A percentile compares a stretch with the other conserved stretches of the same genome.
Conservation (phyloP, 2,888 invertebrate species). For the Calliscelio sp. region DNA sequence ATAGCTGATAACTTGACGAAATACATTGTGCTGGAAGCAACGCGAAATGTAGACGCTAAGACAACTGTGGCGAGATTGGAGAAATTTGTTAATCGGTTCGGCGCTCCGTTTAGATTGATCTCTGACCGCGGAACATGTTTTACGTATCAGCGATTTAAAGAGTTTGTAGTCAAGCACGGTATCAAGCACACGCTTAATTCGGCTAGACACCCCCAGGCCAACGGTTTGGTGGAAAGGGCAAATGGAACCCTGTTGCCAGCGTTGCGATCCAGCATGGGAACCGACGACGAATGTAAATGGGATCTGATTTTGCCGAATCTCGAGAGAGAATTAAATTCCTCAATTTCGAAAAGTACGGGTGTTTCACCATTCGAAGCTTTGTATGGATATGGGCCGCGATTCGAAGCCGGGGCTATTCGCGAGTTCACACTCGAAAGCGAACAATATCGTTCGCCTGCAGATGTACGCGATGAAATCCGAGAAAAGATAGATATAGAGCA, state of each 20-base stretch:
- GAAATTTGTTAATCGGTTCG: constrained; percentile 48
- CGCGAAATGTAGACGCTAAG: background rate
- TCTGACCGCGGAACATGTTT: constrained; percentile 66
- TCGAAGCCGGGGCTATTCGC: too few species aligned
- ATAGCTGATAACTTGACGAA: constrained; percentile 71
- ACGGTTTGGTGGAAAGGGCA: constrained; percentile 40
- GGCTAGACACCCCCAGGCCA: constrained; percentile 54
- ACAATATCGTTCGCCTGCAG: too few species aligned
- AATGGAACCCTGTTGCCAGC: constrained; percentile 30
- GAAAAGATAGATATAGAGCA: too few species aligned
- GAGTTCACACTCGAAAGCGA: too few species aligned
- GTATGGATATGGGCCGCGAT: constrained; percentile 42
- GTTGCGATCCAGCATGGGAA: too few species aligned
- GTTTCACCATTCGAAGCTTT: constrained; percentile 50
- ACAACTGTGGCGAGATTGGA: background rate
- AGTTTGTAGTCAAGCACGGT: constrained; percentile 52
- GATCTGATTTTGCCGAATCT: constrained; percentile 1
- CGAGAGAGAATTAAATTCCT: constrained; percentile 41
- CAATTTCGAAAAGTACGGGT: constrained; percentile 42
- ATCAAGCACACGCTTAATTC: constrained; percentile 29
- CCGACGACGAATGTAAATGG: too few species aligned
- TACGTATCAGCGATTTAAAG: constrained; percentile 53
- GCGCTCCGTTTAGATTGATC: constrained; percentile 58
- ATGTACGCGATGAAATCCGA: too few species aligned
- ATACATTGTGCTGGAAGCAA: constrained; percentile 30